These are phyloP conservation scores for Shinisaurus crocodilurus DNA, from an alignment of 2,113 vertebrate genomes.

Conservation along the genomic window DNA sequence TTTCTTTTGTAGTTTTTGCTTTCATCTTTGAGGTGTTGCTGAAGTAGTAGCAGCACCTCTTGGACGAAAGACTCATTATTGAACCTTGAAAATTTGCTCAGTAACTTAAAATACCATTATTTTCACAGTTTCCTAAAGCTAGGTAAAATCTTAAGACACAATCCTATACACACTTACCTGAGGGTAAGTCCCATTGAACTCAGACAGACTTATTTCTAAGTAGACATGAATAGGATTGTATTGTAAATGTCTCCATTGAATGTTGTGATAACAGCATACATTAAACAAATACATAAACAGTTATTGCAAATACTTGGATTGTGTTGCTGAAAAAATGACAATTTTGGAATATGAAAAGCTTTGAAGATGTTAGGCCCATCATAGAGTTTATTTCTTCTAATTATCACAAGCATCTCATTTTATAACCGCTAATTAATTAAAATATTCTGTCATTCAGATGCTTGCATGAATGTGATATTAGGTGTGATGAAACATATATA, in stretches of 20 bases:
- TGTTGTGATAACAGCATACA: background rate
- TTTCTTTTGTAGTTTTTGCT: background rate
- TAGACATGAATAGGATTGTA: background rate
- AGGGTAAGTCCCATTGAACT: too few relatives aligned
- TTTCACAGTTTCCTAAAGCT: background rate
- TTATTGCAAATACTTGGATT: background rate
- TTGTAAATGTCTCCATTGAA: background rate
- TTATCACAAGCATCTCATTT: background rate
- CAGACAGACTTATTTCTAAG: background rate
- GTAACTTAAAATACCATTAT: background rate
- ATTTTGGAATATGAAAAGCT: conserved; percentile 19
- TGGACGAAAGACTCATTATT: background rate
- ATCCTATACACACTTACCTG: too few relatives aligned
- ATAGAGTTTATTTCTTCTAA: conserved; percentile 21
- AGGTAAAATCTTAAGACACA: background rate
- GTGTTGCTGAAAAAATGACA: conserved; percentile 8
- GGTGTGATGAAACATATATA: background rate
- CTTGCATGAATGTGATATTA: background rate
- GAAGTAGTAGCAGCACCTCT: background rate
- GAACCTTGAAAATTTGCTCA: background rate
- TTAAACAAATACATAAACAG: background rate
- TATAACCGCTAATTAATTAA: background rate
- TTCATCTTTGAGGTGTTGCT: background rate
- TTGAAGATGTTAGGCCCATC: background rate
- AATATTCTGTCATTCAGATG: background rate